Evolutionary conservation across 35 echinoderm and acorn worm species (phyloP).

Genomic region (Heliocidaris tuberculata): DNA sequence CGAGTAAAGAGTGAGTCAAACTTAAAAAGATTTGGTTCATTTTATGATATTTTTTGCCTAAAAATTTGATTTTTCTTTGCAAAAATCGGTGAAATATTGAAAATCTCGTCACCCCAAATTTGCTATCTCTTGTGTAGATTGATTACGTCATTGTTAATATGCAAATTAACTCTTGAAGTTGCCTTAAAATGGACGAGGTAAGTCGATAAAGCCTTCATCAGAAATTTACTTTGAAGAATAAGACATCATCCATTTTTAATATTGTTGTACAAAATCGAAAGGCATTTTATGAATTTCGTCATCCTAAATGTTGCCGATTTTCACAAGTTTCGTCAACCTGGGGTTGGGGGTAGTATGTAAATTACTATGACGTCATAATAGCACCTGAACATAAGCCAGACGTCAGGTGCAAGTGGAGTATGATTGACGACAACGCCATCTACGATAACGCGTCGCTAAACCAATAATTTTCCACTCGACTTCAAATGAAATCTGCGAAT

Average conservation of each 20-base stretch:
- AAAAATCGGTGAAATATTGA: not conserved
- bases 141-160: not conserved
- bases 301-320: constrained; percentile 7
- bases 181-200: not conserved
- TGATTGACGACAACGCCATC: constrained; percentile 24
- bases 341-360: not conserved
- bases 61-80: not conserved
- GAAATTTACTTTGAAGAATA: not conserved
- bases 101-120: not conserved
- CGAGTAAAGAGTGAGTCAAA: not conserved
- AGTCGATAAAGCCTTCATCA: not conserved
- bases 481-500: constrained; percentile 32
- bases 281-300: constrained; percentile 8
- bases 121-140: not conserved
- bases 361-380: constrained; percentile 21
- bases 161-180: not conserved
- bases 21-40: not conserved
- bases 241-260: not conserved
- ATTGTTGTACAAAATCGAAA: not conserved
- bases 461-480: not conserved
- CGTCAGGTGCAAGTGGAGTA: not conserved
- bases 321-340: constrained; percentile 10
- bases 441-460: not conserved
- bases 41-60: not conserved
- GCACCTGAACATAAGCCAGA: not conserved